Percentiles rank a stretch among this genome's conserved stretches.
Conservation (phyloP, 2,888 invertebrate genomes). For the Andrena camellia region DNA sequence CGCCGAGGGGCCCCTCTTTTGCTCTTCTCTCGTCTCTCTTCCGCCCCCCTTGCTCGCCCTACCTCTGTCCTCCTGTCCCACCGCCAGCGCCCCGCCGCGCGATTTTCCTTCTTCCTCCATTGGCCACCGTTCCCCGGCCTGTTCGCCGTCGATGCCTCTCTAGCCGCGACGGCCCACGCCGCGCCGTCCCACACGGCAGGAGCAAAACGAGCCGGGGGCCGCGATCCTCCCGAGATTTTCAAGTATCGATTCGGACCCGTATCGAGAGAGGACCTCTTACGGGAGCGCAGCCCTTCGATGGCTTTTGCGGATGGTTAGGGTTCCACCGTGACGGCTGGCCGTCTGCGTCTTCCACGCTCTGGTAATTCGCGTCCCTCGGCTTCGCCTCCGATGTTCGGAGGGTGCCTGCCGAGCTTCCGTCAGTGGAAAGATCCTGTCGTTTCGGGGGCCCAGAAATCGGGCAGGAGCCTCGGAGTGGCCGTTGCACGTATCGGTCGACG, state of each 20-base stretch:
- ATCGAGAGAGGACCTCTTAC: constrained; percentile 31
- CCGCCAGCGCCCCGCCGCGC: constrained; percentile 3
- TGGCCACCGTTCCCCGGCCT: not conserved
- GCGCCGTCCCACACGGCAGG: constrained; percentile 18
- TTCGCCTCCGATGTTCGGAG: not conserved
- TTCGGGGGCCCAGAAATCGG: not conserved
- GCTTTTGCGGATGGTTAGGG: constrained; percentile 13
- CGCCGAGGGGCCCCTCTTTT: constrained; percentile 71
- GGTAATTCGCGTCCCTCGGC: not conserved
- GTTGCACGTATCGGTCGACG: not conserved
- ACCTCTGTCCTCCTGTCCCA: constrained; percentile 11
- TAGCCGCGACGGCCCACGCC: constrained; percentile 57
- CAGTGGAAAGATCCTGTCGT: not conserved
- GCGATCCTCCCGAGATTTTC: constrained; percentile 53
- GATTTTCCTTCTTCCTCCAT: constrained; percentile 43
- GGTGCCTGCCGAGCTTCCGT: not conserved
- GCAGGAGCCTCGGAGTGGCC: not conserved
- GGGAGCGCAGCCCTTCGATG: not conserved
- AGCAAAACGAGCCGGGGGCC: constrained; percentile 45
- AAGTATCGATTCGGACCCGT: constrained; percentile 39
- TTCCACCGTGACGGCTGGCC: not conserved
- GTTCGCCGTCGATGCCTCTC: constrained; percentile 53
- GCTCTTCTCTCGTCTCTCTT: constrained; percentile 59
- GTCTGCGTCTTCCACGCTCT: too few species aligned
- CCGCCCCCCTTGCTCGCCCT: constrained; percentile 41